Evolutionary conservation across 2,888 invertebrate genomes (phyloP), one percentile per base, ranked within the genome.

Genomic region (Sminthurides aquaticus): DNA sequence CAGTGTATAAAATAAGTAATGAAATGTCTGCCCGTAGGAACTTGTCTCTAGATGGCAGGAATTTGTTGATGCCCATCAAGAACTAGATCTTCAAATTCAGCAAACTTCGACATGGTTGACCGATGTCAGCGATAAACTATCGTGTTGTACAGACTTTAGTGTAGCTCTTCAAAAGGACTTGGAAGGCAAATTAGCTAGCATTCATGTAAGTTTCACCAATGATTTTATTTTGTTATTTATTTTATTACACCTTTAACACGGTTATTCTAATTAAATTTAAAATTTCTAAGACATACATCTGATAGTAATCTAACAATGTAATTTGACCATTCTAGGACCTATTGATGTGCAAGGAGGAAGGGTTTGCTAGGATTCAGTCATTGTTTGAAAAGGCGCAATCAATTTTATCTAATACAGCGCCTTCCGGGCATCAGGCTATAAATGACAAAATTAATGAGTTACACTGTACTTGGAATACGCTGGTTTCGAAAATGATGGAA

Each of bases 321-420:
- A n/a, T n/a, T n/a, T n/a, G n/a, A n/a, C n/a, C n/a, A n/a, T 66
- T 68, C 57, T 88, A 95, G 82, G 93, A 93, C 77, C 81, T 96
- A 57, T 81, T 92, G 57, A 80, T 94, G n/a, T 86, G 88, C 68
- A 96, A 95, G 79, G 96, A 97, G 75, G 92, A 92, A 80, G 95
- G 95, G 2, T 92, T 91, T 75, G 85, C 87, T 0, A 89, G 89
- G 78, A 88, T 94, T 29, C 92, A 96, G 77, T 85, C 86, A 59
- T 84, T 91, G 52, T 88, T 94, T n/a, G 95, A 95, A 76, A 79
- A 91, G 72, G 94, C 93, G 0, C 96, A 97, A 79, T 87, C 86
- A 73, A 91, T 95, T 0, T 81, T 95, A 75, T 90, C 91, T 0
- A 95, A 93, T 76, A 95, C 96, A 0, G 91, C 94, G 0, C 89